Evolutionary conservation across 2,888 invertebrate genomes (phyloP).

Genomic region (Epinotia demarniana): DNA sequence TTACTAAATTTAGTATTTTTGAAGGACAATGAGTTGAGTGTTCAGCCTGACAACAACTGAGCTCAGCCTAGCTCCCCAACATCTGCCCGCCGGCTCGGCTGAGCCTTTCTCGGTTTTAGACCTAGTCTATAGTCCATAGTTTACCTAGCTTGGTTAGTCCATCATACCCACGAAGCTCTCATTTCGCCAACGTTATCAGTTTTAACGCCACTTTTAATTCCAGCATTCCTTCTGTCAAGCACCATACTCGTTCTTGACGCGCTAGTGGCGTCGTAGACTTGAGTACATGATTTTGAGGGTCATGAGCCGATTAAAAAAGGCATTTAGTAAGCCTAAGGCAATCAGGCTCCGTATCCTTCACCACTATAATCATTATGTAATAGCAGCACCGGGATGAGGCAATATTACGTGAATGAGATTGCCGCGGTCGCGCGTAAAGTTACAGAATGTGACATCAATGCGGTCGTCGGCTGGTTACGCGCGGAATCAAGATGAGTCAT

Average conservation of each 20-base stretch:
- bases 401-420: constrained; percentile 37
- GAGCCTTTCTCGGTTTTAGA: too few species aligned
- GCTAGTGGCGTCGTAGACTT: background rate
- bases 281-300: background rate
- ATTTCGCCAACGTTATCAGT: too few species aligned
- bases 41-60: too few species aligned
- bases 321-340: background rate
- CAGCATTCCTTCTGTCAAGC: background rate
- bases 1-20: too few species aligned
- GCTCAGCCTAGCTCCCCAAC: too few species aligned
- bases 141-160: background rate
- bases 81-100: too few species aligned
- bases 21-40: too few species aligned
- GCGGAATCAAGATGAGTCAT: constrained; percentile 34
- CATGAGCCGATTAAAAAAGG: background rate
- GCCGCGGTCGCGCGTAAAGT: constrained; percentile 36
- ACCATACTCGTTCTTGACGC: background rate
- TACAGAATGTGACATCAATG: constrained; percentile 16
- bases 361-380: constrained; percentile 10
- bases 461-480: constrained; percentile 5
- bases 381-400: constrained; percentile 4
- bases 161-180: background rate
- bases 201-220: too few species aligned
- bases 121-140: too few species aligned
- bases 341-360: constrained; percentile 10